phyloP scores from a whole-genome alignment of 1,140 invertebrate species.

The Penaeus indicus region DNA sequence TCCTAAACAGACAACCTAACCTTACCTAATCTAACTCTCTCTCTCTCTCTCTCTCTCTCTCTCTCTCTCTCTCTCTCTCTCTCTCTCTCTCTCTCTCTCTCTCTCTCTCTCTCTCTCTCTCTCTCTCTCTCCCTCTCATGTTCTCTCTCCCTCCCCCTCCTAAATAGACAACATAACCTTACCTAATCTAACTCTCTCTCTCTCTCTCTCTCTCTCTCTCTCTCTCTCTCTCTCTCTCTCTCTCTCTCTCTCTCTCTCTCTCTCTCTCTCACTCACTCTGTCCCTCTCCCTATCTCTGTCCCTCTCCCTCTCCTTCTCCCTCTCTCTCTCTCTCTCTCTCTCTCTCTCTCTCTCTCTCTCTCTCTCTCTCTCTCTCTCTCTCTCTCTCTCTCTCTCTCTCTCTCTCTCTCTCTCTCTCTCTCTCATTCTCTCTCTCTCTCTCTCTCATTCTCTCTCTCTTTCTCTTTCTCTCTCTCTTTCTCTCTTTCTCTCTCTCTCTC shows the following conservation, averaged over 20 bases:
- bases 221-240: not conserved
- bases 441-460: constrained; percentile 12
- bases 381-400: not conserved
- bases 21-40: not conserved
- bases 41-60: constrained; percentile 22
- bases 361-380: not conserved
- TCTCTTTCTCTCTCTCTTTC: not conserved
- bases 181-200: not conserved
- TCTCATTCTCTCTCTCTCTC: constrained; percentile 24
- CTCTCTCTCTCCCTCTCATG: not conserved
- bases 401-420: constrained; percentile 1
- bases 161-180: too few species aligned
- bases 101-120: not conserved
- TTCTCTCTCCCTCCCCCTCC: constrained; percentile 17
- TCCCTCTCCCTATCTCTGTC: not conserved
- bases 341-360: constrained; percentile 21
- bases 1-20: not conserved
- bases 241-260: not conserved
- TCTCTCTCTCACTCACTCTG: not conserved
- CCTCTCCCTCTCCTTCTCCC: not conserved
- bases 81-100: constrained; percentile 3
- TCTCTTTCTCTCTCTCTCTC: not conserved
- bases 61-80: constrained; percentile 6
- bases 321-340: not conserved
- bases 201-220: constrained; percentile 3